phyloP scores from a whole-genome alignment of 2,888 invertebrate species.

The Agonopterix alstromeriana region DNA sequence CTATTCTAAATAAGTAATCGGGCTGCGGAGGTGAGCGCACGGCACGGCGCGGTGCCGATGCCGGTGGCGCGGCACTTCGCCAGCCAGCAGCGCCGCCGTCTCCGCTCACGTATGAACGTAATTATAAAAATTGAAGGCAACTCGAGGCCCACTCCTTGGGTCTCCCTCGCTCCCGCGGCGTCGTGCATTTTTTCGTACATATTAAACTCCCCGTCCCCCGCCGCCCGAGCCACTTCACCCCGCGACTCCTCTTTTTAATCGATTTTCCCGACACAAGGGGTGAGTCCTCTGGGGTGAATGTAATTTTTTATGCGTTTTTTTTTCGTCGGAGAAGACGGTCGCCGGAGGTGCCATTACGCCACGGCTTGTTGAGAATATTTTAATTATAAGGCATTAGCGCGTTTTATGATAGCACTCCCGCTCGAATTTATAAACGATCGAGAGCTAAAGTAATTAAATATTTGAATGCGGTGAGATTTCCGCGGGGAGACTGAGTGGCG shows the following conservation, averaged over 20 bases:
- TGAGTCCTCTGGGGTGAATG: slow-evolving; percentile 77
- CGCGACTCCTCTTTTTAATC: slow-evolving; percentile 77
- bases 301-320: slow-evolving; percentile 77
- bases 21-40: slow-evolving; percentile 22
- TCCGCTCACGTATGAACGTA: slow-evolving; percentile 79
- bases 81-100: slow-evolving; percentile 19
- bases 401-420: slow-evolving; percentile 76
- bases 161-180: slow-evolving; percentile 67
- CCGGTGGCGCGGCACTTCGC: slow-evolving; percentile 10
- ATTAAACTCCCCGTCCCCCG: slow-evolving; percentile 66
- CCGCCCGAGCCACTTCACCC: slow-evolving; percentile 49
- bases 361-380: slow-evolving; percentile 78
- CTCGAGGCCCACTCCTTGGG: slow-evolving; percentile 57
- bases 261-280: slow-evolving; percentile 77
- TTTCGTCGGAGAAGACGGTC: slow-evolving; percentile 67
- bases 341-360: slow-evolving; percentile 76
- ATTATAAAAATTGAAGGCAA: slow-evolving; percentile 76
- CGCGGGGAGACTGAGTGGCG: slow-evolving; percentile 47
- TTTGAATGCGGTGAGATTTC: slow-evolving; percentile 76
- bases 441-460: slow-evolving; percentile 74
- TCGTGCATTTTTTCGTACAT: slow-evolving; percentile 77
- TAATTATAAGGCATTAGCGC: slow-evolving; percentile 78
- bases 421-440: slow-evolving; percentile 73
- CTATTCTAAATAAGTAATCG: slow-evolving; percentile 59
- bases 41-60: slow-evolving; percentile 6